Conservation (phyloP, 2,113 vertebrate genomes). For the Reinhardtius hippoglossoides region DNA sequence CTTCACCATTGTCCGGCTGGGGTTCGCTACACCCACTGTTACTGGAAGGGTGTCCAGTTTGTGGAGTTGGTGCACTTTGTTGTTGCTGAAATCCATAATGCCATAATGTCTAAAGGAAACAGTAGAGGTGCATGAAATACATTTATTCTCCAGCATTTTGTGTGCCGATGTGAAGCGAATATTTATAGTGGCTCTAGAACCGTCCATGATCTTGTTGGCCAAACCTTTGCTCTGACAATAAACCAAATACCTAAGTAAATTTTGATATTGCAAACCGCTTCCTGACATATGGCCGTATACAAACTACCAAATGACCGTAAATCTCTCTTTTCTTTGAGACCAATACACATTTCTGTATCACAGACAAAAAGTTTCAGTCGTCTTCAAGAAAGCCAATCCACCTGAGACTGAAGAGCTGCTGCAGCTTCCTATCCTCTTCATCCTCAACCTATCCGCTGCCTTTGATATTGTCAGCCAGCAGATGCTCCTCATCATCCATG, state of each 20-base stretch:
- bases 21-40: too few species aligned
- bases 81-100: too few species aligned
- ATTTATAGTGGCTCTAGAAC: background rate
- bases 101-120: background rate
- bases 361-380: background rate
- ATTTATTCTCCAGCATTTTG: too few species aligned
- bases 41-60: too few species aligned
- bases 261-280: background rate
- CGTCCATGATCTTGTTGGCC: background rate
- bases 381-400: background rate
- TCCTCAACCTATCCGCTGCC: slow-evolving; percentile 22
- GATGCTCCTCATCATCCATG: slow-evolving; percentile 42
- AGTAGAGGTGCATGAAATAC: too few species aligned
- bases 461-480: slow-evolving; percentile 40
- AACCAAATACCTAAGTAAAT: background rate
- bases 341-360: background rate
- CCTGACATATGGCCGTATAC: background rate
- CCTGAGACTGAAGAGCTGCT: slow-evolving; percentile 11
- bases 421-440: slow-evolving; percentile 19
- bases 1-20: too few species aligned
- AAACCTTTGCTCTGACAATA: background rate
- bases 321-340: background rate
- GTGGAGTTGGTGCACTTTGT: too few species aligned
- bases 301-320: background rate
- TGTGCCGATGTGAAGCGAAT: background rate